Evolutionary conservation across 1,140 invertebrate species (phyloP).

Genomic region (Drosophila pseudoananassae): DNA sequence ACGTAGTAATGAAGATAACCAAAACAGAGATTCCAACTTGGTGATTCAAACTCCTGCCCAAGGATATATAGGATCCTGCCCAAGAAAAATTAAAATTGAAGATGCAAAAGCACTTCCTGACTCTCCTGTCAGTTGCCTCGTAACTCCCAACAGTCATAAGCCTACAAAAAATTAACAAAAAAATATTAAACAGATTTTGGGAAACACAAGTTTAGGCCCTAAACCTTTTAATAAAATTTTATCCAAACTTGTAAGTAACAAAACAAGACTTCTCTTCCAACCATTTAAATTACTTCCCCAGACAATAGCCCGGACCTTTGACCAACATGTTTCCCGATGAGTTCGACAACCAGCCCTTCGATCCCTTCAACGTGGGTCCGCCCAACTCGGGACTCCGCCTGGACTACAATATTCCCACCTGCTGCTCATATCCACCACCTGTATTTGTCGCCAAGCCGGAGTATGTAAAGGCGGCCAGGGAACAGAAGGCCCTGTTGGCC

Average conservation of each 20-base stretch:
- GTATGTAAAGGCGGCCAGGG: constrained; percentile 16
- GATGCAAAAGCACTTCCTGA: neutral
- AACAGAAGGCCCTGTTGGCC: constrained; percentile 4
- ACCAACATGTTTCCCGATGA: constrained; percentile 46
- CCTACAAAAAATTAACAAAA: neutral
- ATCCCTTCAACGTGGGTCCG: constrained; percentile 59
- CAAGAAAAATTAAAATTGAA: neutral
- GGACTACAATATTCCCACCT: constrained; percentile 44
- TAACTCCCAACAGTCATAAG: neutral
- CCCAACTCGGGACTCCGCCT: constrained; percentile 6
- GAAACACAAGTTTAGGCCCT: neutral
- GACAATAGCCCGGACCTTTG: neutral
- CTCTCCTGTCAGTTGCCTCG: constrained; percentile 9
- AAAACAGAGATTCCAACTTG: neutral
- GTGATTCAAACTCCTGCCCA: too few species aligned
- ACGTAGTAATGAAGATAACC: constrained; percentile 5
- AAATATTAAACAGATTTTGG: constrained; percentile 3
- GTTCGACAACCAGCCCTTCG: constrained; percentile 29
- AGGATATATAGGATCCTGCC: neutral
- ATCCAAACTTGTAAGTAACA: constrained; percentile 12
- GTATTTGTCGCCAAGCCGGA: constrained; percentile 40
- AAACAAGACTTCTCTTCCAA: neutral
- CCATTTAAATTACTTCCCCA: neutral
- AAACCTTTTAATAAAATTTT: constrained; percentile 15
- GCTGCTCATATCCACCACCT: constrained; percentile 50